Conservation (phyloP, 2,113 vertebrate species). For the Pseudorasbora parva region DNA sequence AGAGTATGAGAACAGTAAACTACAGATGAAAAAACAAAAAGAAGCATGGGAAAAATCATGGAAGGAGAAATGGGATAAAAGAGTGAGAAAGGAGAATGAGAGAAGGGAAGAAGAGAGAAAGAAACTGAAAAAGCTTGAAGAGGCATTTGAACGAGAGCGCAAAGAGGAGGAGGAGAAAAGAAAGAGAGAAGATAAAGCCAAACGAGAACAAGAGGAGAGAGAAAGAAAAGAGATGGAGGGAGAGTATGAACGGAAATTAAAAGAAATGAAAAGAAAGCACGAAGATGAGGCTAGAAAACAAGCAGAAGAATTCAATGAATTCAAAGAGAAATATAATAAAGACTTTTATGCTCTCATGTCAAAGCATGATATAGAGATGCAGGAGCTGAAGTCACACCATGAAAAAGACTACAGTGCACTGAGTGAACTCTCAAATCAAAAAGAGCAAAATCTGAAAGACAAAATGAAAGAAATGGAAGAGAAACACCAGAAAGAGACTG, state of each 20-base stretch:
- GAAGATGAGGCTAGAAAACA: neutral
- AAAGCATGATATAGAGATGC: neutral
- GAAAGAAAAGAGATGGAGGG: neutral
- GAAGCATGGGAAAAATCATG: neutral
- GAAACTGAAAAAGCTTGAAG: slow-evolving; percentile 1
- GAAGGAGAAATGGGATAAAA: neutral
- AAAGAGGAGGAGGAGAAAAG: neutral
- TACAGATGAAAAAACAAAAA: neutral
- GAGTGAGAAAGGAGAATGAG: neutral
- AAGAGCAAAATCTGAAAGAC: neutral
- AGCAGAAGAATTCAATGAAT: neutral
- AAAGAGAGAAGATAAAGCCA: neutral
- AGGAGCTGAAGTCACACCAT: neutral
- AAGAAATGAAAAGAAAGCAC: neutral
- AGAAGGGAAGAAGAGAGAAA: neutral
- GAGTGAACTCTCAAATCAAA: neutral
- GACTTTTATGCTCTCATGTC: neutral
- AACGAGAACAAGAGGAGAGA: neutral
- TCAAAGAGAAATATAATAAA: neutral
- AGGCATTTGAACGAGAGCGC: neutral
- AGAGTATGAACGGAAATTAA: neutral
- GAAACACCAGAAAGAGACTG: neutral
- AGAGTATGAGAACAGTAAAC: neutral
- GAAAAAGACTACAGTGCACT: neutral
- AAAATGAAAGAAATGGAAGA: neutral